phyloP scores from a whole-genome alignment of 2,797 vertebrate species.

The Loris lydekkerianus region DNA sequence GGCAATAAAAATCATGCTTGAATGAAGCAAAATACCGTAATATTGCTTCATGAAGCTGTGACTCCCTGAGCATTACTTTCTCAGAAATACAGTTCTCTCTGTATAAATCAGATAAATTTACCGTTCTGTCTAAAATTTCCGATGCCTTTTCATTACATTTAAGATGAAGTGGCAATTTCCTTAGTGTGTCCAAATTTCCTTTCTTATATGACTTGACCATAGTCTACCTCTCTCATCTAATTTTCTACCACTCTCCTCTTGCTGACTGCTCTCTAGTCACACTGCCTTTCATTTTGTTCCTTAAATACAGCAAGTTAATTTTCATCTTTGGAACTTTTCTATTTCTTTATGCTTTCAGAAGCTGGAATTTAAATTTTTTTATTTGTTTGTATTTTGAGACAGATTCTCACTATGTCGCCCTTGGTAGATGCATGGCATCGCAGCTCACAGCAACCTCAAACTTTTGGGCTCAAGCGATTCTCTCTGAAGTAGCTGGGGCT shows the following conservation, averaged over 20 bases:
- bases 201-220: background rate
- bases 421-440: too few species aligned
- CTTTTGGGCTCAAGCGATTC: too few species aligned
- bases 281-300: conserved; percentile 36
- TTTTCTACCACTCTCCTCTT: conserved; percentile 22
- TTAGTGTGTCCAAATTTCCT: conserved; percentile 12
- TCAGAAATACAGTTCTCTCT: conserved; percentile 25
- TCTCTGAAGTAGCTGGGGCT: too few species aligned
- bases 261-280: background rate
- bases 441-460: too few species aligned
- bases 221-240: conserved; percentile 16
- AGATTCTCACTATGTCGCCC: too few species aligned
- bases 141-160: conserved; percentile 6
- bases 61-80: background rate
- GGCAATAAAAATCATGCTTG: background rate
- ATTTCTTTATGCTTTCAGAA: conserved; percentile 51
- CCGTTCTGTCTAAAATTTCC: conserved; percentile 19
- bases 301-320: conserved; percentile 39
- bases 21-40: background rate
- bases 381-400: too few species aligned
- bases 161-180: conserved; percentile 21
- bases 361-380: background rate
- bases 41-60: conserved; percentile 27
- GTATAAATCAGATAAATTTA: background rate
- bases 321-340: background rate